These are phyloP conservation scores for Drosophila kanekoi DNA, from an alignment of 2,888 invertebrate genomes.

Conservation along the genomic window DNA sequence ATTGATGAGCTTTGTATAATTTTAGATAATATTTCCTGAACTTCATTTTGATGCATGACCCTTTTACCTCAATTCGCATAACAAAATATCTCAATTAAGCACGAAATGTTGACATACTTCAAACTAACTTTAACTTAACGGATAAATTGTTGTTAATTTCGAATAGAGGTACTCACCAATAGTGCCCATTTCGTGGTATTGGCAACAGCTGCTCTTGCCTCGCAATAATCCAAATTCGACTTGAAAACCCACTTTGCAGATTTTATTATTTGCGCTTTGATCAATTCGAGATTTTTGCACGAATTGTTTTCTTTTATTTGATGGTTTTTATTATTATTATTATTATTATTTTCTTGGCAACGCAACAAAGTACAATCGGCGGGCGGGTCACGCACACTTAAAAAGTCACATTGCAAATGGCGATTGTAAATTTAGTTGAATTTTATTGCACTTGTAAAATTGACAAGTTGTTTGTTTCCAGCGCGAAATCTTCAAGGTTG, in stretches of 20 bases:
- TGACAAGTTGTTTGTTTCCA: conserved; percentile 45
- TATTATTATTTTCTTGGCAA: conserved; percentile 37
- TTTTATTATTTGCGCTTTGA: conserved; percentile 1
- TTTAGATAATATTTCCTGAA: no score
- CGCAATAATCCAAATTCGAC: conserved; percentile 51
- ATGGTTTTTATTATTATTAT: background rate
- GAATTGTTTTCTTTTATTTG: background rate
- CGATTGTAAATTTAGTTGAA: conserved; percentile 14
- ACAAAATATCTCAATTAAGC: no score
- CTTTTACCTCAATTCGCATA: no score
- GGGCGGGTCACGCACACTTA: conserved; percentile 53
- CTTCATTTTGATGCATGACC: no score
- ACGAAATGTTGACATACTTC: no score
- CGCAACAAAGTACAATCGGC: conserved; percentile 36
- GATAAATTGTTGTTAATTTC: background rate
- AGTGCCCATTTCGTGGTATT: conserved; percentile 64
- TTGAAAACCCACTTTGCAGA: conserved; percentile 29
- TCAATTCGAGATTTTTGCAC: conserved; percentile 10
- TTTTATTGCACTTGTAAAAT: conserved; percentile 45
- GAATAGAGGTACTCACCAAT: conserved; percentile 56
- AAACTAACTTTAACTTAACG: no score
- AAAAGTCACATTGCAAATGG: conserved; percentile 75
- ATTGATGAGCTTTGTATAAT: no score
- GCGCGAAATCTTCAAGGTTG: conserved; percentile 56
- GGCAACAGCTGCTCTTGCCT: conserved; percentile 20